These are phyloP conservation scores for Aurelia aurita DNA, from an alignment of 30 jellyfish, hydroid and myxozoan genomes.

Conservation along the genomic window DNA sequence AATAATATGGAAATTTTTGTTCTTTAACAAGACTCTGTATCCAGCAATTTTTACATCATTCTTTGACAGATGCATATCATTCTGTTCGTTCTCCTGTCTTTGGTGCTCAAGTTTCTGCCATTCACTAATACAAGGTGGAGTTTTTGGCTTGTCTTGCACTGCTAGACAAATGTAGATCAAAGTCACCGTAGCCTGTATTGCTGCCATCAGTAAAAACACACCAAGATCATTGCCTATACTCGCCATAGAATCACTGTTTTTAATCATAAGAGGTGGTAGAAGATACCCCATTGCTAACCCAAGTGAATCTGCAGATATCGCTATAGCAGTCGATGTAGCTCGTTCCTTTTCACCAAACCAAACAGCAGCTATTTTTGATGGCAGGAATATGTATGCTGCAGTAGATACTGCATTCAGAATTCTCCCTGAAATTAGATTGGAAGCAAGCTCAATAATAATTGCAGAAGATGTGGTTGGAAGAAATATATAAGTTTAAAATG, in stretches of 20 bases:
- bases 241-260: conserved; percentile 22
- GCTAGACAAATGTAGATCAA: conserved; percentile 52
- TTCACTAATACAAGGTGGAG: conserved; percentile 77
- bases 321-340: conserved; percentile 85
- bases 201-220: conserved; percentile 33
- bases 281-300: conserved; percentile 77
- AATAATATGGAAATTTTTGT: conserved; percentile 22
- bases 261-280: conserved; percentile 48
- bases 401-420: conserved; percentile 67
- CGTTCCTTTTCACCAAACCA: conserved; percentile 90
- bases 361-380: conserved; percentile 83
- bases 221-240: conserved; percentile 38
- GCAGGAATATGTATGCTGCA: conserved; percentile 81
- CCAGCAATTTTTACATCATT: not conserved
- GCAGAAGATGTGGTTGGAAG: no score
- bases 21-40: conserved; percentile 24
- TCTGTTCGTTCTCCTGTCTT: not conserved
- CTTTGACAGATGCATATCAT: not conserved
- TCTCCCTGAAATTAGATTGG: conserved; percentile 33
- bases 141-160: conserved; percentile 69
- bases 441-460: no score
- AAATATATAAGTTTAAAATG: no score
- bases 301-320: conserved; percentile 79
- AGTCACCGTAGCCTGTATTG: conserved; percentile 57
- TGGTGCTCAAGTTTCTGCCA: not conserved